phyloP scores from a whole-genome alignment of 2,113 vertebrate species.

The Deroptyus accipitrinus region DNA sequence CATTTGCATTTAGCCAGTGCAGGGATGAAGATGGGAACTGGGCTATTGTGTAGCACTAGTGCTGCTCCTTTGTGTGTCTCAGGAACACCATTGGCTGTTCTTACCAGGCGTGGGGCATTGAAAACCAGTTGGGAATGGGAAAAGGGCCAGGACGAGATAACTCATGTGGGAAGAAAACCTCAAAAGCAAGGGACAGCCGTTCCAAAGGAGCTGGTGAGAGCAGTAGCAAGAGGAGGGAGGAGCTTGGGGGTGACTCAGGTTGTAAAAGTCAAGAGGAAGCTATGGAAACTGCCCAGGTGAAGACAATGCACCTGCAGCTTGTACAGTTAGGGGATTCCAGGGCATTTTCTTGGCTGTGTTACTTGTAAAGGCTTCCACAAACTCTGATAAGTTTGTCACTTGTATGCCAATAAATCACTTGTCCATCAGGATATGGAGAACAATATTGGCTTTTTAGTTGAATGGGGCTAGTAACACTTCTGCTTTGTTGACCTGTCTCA shows the following conservation, averaged over 20 bases:
- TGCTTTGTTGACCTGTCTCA: not conserved
- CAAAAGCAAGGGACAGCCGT: not conserved
- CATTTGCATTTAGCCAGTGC: not conserved
- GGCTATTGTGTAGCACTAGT: not conserved
- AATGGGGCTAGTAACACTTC: accelerated
- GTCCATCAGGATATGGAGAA: accelerated
- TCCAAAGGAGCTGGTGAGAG: not conserved
- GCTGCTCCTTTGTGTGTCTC: not conserved
- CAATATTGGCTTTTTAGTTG: not conserved
- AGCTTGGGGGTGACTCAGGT: not conserved
- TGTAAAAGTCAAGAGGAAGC: not conserved
- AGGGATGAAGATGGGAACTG: not conserved
- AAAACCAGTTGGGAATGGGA: not conserved
- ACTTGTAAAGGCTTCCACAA: not conserved
- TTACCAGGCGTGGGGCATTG: accelerated
- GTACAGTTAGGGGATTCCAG: not conserved
- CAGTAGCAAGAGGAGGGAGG: not conserved
- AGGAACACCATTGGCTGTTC: not conserved
- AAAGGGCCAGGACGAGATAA: not conserved
- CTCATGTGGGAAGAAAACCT: not conserved
- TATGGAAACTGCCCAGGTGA: not conserved
- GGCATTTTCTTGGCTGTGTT: not conserved
- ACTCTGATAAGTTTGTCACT: no score
- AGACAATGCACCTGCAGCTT: not conserved
- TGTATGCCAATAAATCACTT: not conserved